Evolutionary conservation across 2,888 invertebrate genomes (phyloP), one percentile per base, ranked within the genome.

Genomic region (Synanthedon formicaeformis): DNA sequence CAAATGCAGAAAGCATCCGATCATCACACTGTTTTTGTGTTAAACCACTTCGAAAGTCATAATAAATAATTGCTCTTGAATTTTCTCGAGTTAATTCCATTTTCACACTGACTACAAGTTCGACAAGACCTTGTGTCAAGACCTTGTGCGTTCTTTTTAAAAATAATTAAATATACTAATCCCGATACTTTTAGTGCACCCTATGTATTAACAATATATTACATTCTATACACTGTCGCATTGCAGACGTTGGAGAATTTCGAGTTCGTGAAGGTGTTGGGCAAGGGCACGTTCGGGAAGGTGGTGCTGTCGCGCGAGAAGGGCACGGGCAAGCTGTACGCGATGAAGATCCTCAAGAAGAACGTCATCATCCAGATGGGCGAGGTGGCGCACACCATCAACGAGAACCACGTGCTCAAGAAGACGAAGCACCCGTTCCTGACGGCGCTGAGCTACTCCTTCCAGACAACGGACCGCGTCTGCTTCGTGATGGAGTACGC

Each of bases 401-500:
- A 99, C 12, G 99, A 99, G 90, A 99, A 98, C 88, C 90, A 98
- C 74, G 99, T 99, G 66, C 91, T 99, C 63, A 94, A 97, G 85
- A 95, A 94, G 61, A 98, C 98, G 58, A 96, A 94, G 88, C 99
- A 99, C 87, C 99, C 99, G 52, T 99, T 99, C 88, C 92, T 99
- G 71, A 99, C 98, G 81, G 96, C 97, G 69, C 90, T 99, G 74
- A 98, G 97, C 88, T 99, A 98, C 91, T 98, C 98, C 70, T 99
- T 99, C 91, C 98, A 97, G 93, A 99, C 99, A 57, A 93, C 94
- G 57, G 99, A 99, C 88, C 92, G 99, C 69, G 91, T 99, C 63
- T 99, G 98, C 89, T 99, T 99, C 89, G 99, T 99, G 52, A 99
- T 99, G 98, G 99, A 99, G 88, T 99, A 99, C 87, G 99, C 99